These are phyloP conservation scores for Drosophila nasuta DNA, from an alignment of 1,140 invertebrate genomes.

Conservation along the genomic window DNA sequence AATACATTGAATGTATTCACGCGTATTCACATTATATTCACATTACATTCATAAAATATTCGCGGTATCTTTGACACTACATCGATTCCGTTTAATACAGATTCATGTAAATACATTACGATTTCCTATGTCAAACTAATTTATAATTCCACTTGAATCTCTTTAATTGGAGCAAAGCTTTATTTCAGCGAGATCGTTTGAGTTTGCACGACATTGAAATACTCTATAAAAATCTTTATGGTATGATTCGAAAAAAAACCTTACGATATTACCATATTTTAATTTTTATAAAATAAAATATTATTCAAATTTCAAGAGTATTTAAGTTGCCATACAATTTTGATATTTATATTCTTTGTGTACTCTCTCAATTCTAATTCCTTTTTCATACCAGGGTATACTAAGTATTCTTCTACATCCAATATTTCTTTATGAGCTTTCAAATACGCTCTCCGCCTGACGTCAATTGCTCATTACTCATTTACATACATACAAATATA, in stretches of 20 bases:
- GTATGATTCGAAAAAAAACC: too few species aligned
- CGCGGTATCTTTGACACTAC: slow-evolving; percentile 1
- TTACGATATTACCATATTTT: too few species aligned
- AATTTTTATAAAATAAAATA: too few species aligned
- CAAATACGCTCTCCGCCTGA: slow-evolving; percentile 18
- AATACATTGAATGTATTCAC: slow-evolving; percentile 5
- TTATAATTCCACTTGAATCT: slow-evolving; percentile 8
- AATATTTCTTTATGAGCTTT: slow-evolving; percentile 13
- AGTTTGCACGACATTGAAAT: not conserved
- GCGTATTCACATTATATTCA: slow-evolving; percentile 3
- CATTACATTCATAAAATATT: not conserved
- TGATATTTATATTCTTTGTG: not conserved
- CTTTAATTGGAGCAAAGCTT: not conserved
- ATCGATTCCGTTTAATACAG: slow-evolving; percentile 1
- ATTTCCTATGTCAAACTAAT: slow-evolving; percentile 14
- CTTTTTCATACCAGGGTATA: not conserved
- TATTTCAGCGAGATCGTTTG: not conserved
- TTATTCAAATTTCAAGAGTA: too few species aligned
- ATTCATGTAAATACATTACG: not conserved
- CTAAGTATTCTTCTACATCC: not conserved
- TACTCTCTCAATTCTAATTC: not conserved
- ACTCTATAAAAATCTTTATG: not conserved
- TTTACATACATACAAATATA: slow-evolving; percentile 6
- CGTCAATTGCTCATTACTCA: slow-evolving; percentile 39
- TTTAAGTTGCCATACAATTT: too few species aligned